A percentile compares a stretch with the other conserved stretches of the same genome.
Conservation (phyloP, 2,113 vertebrate species). For the Sceloporus undulatus region DNA sequence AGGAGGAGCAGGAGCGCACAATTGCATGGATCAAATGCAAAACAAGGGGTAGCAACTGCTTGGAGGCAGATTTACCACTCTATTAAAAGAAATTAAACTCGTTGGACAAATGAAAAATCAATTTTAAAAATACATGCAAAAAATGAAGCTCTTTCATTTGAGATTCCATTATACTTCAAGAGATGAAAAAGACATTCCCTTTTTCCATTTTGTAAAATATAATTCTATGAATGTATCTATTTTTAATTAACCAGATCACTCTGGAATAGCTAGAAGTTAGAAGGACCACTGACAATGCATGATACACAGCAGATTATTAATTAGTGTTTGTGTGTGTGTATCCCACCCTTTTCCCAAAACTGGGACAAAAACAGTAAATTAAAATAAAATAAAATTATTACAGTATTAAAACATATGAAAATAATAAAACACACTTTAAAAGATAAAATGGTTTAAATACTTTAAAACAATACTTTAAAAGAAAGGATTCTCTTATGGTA, state of each 20-base stretch:
- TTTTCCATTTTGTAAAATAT: background rate
- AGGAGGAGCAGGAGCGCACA: conserved; percentile 27
- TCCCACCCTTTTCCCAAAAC: too few species aligned
- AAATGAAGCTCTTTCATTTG: conserved; percentile 49
- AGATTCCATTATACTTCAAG: conserved; percentile 63
- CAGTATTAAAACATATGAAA: too few species aligned
- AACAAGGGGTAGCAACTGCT: conserved; percentile 8
- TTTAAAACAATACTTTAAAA: too few species aligned
- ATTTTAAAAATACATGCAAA: conserved; percentile 48
- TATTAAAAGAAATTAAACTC: conserved; percentile 45
- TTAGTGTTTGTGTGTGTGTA: background rate
- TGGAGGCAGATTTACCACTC: conserved; percentile 59
- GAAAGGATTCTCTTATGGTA: background rate
- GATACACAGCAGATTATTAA: background rate
- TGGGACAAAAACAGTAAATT: too few species aligned
- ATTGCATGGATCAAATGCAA: background rate
- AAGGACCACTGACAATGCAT: background rate
- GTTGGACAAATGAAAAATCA: conserved; percentile 65
- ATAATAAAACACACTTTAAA: too few species aligned
- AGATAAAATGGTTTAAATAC: too few species aligned
- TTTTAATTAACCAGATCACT: conserved; percentile 15
- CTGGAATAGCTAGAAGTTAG: background rate
- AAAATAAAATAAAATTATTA: too few species aligned
- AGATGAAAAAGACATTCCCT: conserved; percentile 41
- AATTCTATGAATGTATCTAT: conserved; percentile 26